phyloP scores from a whole-genome alignment of 1,140 invertebrate genomes.

The Pseudomyrmex cubaensis region DNA sequence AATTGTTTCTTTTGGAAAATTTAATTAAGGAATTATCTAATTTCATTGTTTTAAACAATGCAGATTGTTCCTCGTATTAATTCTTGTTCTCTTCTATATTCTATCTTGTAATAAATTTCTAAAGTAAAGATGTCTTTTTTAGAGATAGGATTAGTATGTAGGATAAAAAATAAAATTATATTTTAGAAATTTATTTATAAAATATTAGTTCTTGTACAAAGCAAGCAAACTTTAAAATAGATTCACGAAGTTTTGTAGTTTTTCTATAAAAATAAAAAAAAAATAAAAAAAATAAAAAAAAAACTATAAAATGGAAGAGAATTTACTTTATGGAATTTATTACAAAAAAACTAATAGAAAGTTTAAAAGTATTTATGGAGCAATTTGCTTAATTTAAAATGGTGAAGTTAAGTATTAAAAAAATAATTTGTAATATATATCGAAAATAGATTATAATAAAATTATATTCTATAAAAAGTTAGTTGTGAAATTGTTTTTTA shows the following conservation, averaged over 20 bases:
- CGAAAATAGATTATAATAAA: slow-evolving; percentile 39
- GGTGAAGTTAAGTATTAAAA: slow-evolving; percentile 39
- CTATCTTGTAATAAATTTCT: slow-evolving; percentile 15
- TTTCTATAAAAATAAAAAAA: neutral
- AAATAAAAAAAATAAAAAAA: neutral
- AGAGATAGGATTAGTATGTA: neutral
- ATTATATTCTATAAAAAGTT: slow-evolving; percentile 29
- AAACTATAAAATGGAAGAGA: neutral
- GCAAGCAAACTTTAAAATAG: no score
- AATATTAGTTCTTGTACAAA: neutral
- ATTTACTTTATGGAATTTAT: slow-evolving; percentile 16
- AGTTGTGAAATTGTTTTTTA: slow-evolving; percentile 42
- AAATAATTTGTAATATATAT: slow-evolving; percentile 56
- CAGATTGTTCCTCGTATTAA: slow-evolving; percentile 10
- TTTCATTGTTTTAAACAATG: slow-evolving; percentile 17
- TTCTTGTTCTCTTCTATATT: slow-evolving; percentile 11
- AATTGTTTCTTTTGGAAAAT: slow-evolving; percentile 14
- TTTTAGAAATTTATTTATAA: neutral
- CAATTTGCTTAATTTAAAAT: slow-evolving; percentile 29
- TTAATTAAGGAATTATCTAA: neutral
- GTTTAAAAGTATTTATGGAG: slow-evolving; percentile 36
- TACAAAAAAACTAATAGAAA: slow-evolving; percentile 20
- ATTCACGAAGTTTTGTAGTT: neutral
- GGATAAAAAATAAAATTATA: neutral
- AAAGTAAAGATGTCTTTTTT: neutral